Conservation (phyloP, 2,113 vertebrate genomes). For the Alethe castanea region DNA sequence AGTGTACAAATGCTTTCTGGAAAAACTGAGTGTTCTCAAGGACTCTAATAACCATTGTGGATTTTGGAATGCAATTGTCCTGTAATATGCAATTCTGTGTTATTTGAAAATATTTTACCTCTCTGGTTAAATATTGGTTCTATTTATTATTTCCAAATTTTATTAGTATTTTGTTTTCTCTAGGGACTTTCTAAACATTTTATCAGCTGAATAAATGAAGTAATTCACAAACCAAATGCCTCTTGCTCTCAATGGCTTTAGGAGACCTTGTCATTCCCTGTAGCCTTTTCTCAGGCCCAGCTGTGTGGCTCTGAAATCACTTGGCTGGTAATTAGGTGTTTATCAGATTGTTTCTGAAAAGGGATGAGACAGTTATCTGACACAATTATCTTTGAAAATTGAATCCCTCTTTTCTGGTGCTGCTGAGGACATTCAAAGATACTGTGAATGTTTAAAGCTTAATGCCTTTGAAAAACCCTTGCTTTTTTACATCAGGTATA, state of each 20-base stretch:
- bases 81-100: not conserved
- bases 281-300: slow-evolving; percentile 59
- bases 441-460: slow-evolving; percentile 60
- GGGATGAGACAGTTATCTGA: slow-evolving; percentile 82
- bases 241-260: slow-evolving; percentile 43
- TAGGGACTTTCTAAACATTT: not conserved
- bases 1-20: not conserved
- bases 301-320: slow-evolving; percentile 73
- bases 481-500: slow-evolving; percentile 34
- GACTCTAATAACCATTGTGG: not conserved
- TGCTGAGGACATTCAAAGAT: slow-evolving; percentile 73
- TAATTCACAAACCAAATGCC: slow-evolving; percentile 69
- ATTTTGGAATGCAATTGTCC: not conserved
- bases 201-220: slow-evolving; percentile 76
- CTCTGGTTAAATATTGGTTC: slow-evolving; percentile 1
- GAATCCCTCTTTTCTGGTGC: slow-evolving; percentile 72
- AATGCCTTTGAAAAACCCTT: slow-evolving; percentile 73
- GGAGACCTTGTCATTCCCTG: slow-evolving; percentile 56
- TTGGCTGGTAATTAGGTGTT: slow-evolving; percentile 90
- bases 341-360: slow-evolving; percentile 91
- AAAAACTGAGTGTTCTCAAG: not conserved
- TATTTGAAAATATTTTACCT: not conserved
- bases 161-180: slow-evolving; percentile 59
- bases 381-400: slow-evolving; percentile 89
- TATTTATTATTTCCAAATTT: slow-evolving; percentile 64